Evolutionary conservation across 2,113 vertebrate species (phyloP), one percentile per base, ranked within the genome.

Genomic region (Tylochromis polylepis): DNA sequence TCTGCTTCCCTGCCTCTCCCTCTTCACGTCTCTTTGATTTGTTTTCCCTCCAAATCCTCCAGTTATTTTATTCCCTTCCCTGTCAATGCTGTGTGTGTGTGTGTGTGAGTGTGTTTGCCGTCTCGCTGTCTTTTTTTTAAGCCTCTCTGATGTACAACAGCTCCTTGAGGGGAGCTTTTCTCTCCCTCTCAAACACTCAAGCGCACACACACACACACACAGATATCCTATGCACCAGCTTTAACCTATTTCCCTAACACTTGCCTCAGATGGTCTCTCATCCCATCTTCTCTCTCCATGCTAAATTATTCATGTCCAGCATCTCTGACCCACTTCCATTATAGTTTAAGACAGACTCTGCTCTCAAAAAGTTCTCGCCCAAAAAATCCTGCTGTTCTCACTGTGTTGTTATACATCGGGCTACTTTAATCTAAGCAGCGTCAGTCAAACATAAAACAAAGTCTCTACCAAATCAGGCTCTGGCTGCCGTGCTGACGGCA

Each of bases 21-120:
- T 80, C 81, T 87, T 88, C 93, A 82, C 75, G 83, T 95, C 94
- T 93, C 93, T 95, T 94, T 94, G 94, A 94, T 94, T 95, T 95
- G 93, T 94, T 94, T 94, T 92, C 84, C 90, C 91, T 91, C 92
- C 92, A 94, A 95, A 95, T 95, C 93, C 93, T 94, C 90, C 90
- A 93, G 93, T 95, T 94, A 93, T 92, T 95, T 94, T 95, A 95
- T 94, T 95, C 94, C 92, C 92, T 91, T 89, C 86, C 89, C 93
- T 95, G 94, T 95, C 94, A 95, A 62, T 88, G 92, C 79, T 60
- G 81, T 87, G 87, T 91, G 38, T 89, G 24, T 87, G 57, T 79
- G 16, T 72, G 82, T 87, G 79, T 78, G 79, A 62, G 57, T 14
- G 77, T 67, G 85, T 86, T 84, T 89, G 86, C 89, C 85, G 65